Percentiles rank a stretch among this genome's conserved stretches.
Conservation (phyloP, 2,797 vertebrate species). For the Rallus crepitans region DNA sequence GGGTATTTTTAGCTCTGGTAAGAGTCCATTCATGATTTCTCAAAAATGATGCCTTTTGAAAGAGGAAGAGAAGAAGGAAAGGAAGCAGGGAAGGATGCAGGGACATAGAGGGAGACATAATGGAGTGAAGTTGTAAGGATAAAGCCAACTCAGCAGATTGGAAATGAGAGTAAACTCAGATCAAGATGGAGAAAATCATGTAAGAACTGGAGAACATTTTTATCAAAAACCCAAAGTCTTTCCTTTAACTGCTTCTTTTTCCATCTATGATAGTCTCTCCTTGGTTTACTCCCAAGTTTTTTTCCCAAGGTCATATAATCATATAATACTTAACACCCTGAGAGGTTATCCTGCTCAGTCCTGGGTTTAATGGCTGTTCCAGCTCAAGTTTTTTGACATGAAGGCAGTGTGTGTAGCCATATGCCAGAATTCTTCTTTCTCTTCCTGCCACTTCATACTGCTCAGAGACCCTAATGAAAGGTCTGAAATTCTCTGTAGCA, state of each 20-base stretch:
- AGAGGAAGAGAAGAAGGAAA: background rate
- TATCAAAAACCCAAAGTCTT: background rate
- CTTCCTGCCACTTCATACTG: background rate
- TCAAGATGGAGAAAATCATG: background rate
- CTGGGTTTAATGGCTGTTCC: background rate
- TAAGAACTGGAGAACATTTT: background rate
- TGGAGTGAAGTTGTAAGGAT: background rate
- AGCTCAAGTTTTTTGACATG: background rate
- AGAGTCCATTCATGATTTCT: background rate
- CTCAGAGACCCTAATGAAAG: background rate
- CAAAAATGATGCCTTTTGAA: background rate
- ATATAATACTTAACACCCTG: background rate
- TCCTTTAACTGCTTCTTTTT: background rate
- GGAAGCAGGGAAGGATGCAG: background rate
- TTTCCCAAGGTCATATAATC: background rate
- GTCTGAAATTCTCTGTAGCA: background rate
- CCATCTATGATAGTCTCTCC: background rate
- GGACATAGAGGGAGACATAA: background rate
- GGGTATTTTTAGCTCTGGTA: background rate
- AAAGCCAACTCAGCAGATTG: background rate
- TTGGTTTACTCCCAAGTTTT: background rate
- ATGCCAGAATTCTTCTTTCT: background rate
- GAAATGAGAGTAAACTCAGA: background rate
- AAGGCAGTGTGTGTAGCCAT: fast-evolving
- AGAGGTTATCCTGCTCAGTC: background rate